A percentile compares a stretch with the other conserved stretches of the same genome.
These are phyloP conservation scores for Sturnus vulgaris DNA, from an alignment of 2,113 vertebrate genomes.

Conservation along the genomic window DNA sequence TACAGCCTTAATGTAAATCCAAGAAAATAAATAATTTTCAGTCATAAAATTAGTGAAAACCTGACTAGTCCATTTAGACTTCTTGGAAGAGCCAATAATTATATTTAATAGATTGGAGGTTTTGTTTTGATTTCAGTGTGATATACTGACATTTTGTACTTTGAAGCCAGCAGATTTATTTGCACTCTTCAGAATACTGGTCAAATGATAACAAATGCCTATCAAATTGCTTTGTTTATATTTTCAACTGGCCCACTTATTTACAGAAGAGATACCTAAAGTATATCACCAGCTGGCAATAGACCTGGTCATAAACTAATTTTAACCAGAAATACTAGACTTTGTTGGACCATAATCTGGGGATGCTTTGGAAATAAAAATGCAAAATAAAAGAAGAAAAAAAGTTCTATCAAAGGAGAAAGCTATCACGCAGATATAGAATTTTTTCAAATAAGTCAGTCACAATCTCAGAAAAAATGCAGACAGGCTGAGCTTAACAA, in stretches of 20 bases:
- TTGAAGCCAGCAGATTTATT: neutral
- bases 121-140: neutral
- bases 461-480: neutral
- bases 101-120: rapidly evolving
- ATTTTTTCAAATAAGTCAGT: neutral
- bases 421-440: neutral
- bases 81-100: neutral
- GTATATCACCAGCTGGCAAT: neutral
- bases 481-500: neutral
- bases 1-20: neutral
- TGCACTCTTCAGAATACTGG: neutral
- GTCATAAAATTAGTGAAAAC: neutral
- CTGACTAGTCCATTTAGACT: neutral
- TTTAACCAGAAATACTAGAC: neutral
- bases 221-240: neutral
- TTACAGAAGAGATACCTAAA: neutral
- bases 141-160: neutral
- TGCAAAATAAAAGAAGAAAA: neutral
- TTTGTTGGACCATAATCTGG: neutral
- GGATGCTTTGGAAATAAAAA: neutral
- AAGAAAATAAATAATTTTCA: neutral
- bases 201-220: neutral
- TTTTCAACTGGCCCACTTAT: neutral
- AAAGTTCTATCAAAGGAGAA: too few species aligned
- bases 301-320: neutral